Base-by-base conservation (phyloP, 2,113 vertebrate species). In the Pterocles burchelli region DNA sequence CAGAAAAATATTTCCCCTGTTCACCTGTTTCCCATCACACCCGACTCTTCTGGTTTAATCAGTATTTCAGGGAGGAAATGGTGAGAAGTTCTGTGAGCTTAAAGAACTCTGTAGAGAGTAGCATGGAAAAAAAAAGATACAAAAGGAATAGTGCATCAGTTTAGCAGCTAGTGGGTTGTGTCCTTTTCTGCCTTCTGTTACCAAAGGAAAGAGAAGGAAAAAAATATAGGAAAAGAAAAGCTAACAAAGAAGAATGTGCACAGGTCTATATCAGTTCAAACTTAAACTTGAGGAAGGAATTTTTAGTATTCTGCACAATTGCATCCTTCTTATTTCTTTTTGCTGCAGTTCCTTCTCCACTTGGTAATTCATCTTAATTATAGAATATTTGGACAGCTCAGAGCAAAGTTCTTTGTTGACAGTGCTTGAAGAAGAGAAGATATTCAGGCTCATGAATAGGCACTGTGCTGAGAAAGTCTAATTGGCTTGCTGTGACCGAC, bases 321-420 rank as follows among this genome's bases (percentile, higher is more conserved):
- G 22, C 51, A 95, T 95, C 34, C 54, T 94, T 81, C 29, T 85
- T 85, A n/a, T 68, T 94, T 97, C 80, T 88, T 89, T 62, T 88
- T 93, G 33, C 70, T 85, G 73, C 57, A 36, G 63, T 93, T 88
- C 16, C 82, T 88, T 92, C 88, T 95, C 61, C 36, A 72, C 90
- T 93, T 95, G 75, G 66, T 96, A 95, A 96, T 96, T 97, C 80
- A 87, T 95, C 95, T 95, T 97, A 96, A 97, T 97, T 97, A 97
- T 88, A 82, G 81, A 93, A 95, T 95, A 97, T 95, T 93, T 97
- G 95, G 92, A 97, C 92, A 95, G 85, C 85, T 92, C 51, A 73
- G 93, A 96, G 85, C 83, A 76, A 88, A 97, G 83, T 93, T 95
- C 91, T 90, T 92, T 96, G 95, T 97, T 97, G 86, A 77, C 57